These are phyloP conservation scores for Hyphantria cunea DNA, from an alignment of 1,140 invertebrate species.

Conservation along the genomic window DNA sequence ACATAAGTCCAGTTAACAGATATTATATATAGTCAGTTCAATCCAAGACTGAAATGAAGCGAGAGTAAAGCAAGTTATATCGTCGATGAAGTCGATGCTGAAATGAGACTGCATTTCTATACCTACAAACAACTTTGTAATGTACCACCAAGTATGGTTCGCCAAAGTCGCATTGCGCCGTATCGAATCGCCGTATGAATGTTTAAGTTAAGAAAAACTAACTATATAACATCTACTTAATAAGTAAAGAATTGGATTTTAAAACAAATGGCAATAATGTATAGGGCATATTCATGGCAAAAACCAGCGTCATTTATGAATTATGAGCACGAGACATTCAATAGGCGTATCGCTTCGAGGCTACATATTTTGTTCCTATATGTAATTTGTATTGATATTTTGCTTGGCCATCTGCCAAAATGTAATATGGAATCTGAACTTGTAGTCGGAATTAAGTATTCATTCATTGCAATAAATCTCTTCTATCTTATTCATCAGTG, in stretches of 20 bases:
- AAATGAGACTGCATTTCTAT: no score
- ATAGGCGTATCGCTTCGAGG: slow-evolving; percentile 25
- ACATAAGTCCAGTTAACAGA: no score
- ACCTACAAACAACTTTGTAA: no score
- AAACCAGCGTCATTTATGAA: slow-evolving; percentile 11
- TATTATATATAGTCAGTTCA: no score
- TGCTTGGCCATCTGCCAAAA: slow-evolving; percentile 51
- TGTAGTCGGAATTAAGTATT: slow-evolving; percentile 61
- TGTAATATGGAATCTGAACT: slow-evolving; percentile 54
- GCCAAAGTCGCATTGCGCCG: no score
- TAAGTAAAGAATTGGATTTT: not conserved
- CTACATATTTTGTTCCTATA: slow-evolving; percentile 30
- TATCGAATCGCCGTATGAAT: no score
- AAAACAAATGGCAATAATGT: slow-evolving; percentile 1
- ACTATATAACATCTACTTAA: not conserved
- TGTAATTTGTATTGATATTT: slow-evolving; percentile 54
- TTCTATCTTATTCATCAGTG: slow-evolving; percentile 67
- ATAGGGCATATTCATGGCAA: not conserved
- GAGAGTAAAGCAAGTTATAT: no score
- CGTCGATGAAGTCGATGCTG: no score
- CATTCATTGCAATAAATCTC: slow-evolving; percentile 67
- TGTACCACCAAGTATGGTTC: no score
- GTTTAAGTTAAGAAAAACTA: no score
- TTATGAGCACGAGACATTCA: slow-evolving; percentile 23
- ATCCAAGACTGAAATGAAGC: no score